A percentile compares a stretch with the other conserved stretches of the same genome.
phyloP scores from a whole-genome alignment of 2,113 vertebrate species.

The Otolemur garnettii region DNA sequence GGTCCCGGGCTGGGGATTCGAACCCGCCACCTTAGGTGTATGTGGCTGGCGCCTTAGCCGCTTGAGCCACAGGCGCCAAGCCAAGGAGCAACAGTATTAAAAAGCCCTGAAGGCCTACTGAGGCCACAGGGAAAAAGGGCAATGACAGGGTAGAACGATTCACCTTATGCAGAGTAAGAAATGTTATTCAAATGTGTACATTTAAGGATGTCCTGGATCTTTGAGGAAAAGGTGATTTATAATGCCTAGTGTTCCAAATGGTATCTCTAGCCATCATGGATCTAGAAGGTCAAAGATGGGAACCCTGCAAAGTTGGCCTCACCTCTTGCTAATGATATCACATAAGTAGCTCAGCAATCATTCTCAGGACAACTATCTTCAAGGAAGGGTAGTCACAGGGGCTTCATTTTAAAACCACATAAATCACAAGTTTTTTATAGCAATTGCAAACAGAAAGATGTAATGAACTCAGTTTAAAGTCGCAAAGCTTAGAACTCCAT shows the following conservation, averaged over 20 bases:
- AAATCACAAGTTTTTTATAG: conserved; percentile 1
- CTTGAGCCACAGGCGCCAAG: too few species aligned
- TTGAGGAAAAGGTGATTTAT: background rate
- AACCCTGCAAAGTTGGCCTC: background rate
- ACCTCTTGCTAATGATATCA: background rate
- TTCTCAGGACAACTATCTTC: background rate
- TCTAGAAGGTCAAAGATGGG: background rate
- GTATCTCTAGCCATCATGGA: background rate
- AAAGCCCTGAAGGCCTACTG: background rate
- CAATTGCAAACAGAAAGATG: background rate
- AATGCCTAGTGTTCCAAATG: background rate
- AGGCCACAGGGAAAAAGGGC: background rate
- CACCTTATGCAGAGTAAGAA: background rate
- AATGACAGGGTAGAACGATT: background rate
- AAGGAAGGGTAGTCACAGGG: background rate
- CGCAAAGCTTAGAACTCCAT: background rate
- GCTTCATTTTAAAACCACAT: background rate
- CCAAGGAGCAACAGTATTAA: background rate
- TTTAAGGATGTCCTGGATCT: background rate
- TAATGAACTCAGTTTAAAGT: background rate
- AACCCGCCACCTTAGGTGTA: too few species aligned
- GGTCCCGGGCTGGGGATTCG: too few species aligned
- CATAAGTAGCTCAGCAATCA: background rate
- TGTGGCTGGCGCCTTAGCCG: too few species aligned
- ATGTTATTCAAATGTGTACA: background rate